Evolutionary conservation across 2,888 invertebrate genomes (phyloP).

Genomic region (Atethmia centrago): DNA sequence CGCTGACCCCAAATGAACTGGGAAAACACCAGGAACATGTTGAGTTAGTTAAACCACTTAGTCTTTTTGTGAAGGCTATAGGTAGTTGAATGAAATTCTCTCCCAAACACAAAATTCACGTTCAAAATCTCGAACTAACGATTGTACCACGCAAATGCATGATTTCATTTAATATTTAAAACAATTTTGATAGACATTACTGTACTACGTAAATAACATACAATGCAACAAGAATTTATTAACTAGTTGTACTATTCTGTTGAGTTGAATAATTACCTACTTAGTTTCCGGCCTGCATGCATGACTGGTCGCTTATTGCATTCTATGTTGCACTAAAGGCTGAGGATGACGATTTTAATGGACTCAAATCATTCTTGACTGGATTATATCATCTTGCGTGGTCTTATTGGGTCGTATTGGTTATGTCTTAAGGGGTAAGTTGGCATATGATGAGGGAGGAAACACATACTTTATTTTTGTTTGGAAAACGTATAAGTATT

Average conservation of each 20-base stretch:
- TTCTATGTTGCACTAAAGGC: conserved; percentile 37
- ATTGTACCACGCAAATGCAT: not conserved
- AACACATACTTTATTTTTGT: too few species aligned
- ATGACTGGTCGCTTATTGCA: conserved; percentile 54
- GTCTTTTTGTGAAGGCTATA: not conserved
- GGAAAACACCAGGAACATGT: too few species aligned
- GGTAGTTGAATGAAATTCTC: not conserved
- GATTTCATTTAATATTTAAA: conserved; percentile 2
- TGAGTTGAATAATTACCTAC: conserved; percentile 52
- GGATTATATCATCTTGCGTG: conserved; percentile 20
- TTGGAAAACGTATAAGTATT: too few species aligned
- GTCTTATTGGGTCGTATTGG: conserved; percentile 5
- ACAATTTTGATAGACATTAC: not conserved
- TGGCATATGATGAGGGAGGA: too few species aligned
- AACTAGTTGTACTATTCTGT: conserved; percentile 36
- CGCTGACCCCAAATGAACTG: not conserved
- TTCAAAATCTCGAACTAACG: not conserved
- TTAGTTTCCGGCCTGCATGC: conserved; percentile 50
- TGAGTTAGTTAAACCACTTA: not conserved
- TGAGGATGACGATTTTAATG: conserved; percentile 42
- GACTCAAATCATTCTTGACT: conserved; percentile 22
- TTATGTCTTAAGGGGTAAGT: not conserved
- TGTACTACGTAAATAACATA: conserved; percentile 17
- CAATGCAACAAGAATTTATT: conserved; percentile 43
- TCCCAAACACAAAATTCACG: not conserved